phyloP scores from a whole-genome alignment of 2,113 vertebrate genomes.

The Sturnus vulgaris region DNA sequence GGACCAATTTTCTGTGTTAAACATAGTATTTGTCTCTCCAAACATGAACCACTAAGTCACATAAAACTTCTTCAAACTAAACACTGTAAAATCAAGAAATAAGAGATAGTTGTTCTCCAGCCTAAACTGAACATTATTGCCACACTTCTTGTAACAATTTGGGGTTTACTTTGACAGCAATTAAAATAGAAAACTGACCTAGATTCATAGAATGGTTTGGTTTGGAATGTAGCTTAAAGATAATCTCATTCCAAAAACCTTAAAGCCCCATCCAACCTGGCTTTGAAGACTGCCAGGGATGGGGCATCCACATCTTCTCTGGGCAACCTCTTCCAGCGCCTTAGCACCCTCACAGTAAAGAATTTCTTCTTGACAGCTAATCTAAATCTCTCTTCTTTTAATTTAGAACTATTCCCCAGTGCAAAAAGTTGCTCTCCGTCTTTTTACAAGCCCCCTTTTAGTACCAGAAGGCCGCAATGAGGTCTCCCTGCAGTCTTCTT shows the following conservation, averaged over 20 bases:
- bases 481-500: background rate
- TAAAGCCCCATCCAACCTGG: background rate
- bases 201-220: background rate
- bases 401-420: background rate
- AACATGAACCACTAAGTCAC: background rate
- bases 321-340: background rate
- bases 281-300: background rate
- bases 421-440: background rate
- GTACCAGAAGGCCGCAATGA: background rate
- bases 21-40: background rate
- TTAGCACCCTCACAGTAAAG: background rate
- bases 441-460: background rate
- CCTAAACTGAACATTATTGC: background rate
- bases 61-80: background rate
- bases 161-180: background rate
- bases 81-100: background rate
- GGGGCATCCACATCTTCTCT: background rate
- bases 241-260: background rate
- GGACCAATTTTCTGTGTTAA: background rate
- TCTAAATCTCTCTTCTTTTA: background rate
- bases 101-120: background rate
- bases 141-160: background rate
- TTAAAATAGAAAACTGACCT: background rate
- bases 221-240: background rate
- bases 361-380: background rate